These are phyloP conservation scores for Bambusicola thoracicus DNA, from an alignment of 2,113 vertebrate species.

Conservation along the genomic window DNA sequence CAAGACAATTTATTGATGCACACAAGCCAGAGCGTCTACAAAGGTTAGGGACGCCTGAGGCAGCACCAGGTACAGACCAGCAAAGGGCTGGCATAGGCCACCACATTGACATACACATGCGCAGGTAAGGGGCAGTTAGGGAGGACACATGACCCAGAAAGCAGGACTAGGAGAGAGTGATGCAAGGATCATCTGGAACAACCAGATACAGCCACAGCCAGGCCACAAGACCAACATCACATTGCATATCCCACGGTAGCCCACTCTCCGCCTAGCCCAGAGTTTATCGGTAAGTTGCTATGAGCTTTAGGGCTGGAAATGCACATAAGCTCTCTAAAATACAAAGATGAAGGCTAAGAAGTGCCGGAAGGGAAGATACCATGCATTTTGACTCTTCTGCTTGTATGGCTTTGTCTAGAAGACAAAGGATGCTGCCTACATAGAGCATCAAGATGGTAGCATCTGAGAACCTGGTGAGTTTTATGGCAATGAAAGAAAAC, in stretches of 20 bases:
- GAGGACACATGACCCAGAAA: constrained; percentile 1
- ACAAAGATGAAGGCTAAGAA: not conserved
- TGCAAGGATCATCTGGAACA: constrained; percentile 51
- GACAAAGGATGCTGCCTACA: not conserved
- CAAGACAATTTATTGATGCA: not conserved
- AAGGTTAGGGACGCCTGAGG: constrained; percentile 7
- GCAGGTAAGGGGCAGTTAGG: not conserved
- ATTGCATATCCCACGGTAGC: constrained; percentile 52
- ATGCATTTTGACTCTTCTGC: not conserved
- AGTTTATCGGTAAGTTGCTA: constrained; percentile 2
- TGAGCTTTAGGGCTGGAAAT: not conserved
- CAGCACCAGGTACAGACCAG: constrained; percentile 24
- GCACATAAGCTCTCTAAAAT: not conserved
- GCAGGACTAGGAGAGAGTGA: constrained; percentile 47
- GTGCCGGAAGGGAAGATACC: not conserved
- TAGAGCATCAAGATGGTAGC: not conserved
- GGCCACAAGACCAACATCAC: constrained; percentile 59
- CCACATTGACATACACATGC: constrained; percentile 53
- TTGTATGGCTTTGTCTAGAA: not conserved
- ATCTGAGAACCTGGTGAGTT: not conserved
- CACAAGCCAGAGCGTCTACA: constrained; percentile 19
- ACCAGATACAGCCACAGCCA: constrained; percentile 61
- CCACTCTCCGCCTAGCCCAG: constrained; percentile 65
- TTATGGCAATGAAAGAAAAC: not conserved
- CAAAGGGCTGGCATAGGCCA: not conserved